Evolutionary conservation across 2,888 invertebrate genomes (phyloP), one percentile per base, ranked within the genome.

Genomic region (Callyntrura sp.): DNA sequence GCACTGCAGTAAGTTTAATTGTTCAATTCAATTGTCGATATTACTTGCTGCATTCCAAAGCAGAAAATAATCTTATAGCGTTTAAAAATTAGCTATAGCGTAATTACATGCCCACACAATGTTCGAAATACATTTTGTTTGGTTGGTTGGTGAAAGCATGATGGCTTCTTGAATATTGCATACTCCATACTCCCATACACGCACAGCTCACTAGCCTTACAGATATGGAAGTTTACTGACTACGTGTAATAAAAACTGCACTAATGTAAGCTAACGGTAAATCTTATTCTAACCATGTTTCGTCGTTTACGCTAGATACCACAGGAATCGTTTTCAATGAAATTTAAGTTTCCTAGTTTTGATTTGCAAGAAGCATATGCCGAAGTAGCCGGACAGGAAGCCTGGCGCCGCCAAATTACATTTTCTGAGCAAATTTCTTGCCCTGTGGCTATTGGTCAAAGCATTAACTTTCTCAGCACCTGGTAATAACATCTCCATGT

Each of bases 401-500:
- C 6, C 0, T n/a, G 70, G 14, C 51, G 57, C 14, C 45, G 57
- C n/a, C 23, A 35, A 35, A 28, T 84, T 17, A 62, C 28, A 6
- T 55, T 84, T 35, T 11, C 0, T 9, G 17, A 45, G 1, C 12
- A 14, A 17, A 23, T 17, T 8, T 70, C 84, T 5, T 25, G 14
- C 0, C 3, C 17, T 5, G n/a, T 20, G 4, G 11, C 20, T 6
- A 48, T 86, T 20, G 86, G 86, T 6, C 86, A 86, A 65, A 78
- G 6, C 11, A 65, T 86, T 20, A 17, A 79, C 55, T 68, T 79
- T 25, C 45, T 55, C 0, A 51, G 65, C 12, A n/a, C 51, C 1
- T 86, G 86, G 86, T 79, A 51, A 43, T 14, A 55, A n/a, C n/a
- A n/a, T 12, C n/a, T 23, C 51, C 20, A 62, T 45, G n/a, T 73